phyloP scores from a whole-genome alignment of 1,140 invertebrate genomes.

The Cheumatopsyche charites region DNA sequence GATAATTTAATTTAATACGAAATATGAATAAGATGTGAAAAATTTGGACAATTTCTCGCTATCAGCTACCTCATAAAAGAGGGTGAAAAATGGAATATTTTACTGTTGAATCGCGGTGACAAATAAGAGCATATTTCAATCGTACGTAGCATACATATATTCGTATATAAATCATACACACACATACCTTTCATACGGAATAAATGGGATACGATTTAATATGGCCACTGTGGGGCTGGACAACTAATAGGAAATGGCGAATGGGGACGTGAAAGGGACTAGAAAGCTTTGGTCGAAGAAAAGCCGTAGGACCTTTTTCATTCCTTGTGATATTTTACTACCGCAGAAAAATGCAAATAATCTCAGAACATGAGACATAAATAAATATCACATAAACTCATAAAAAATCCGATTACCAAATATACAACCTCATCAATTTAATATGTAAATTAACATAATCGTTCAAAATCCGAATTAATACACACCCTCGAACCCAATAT shows the following conservation, averaged over 20 bases:
- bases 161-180: too few species aligned
- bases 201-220: conserved; percentile 34
- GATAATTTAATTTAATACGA: too few species aligned
- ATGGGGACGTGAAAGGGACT: conserved; percentile 3
- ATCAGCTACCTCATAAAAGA: background rate
- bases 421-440: background rate
- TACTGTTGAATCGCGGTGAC: conserved; percentile 23
- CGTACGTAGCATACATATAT: background rate
- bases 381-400: background rate
- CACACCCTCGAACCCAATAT: too few species aligned
- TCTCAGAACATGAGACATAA: too few species aligned
- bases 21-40: background rate
- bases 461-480: too few species aligned
- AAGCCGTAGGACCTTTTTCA: too few species aligned
- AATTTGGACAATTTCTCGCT: conserved; percentile 7
- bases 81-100: conserved; percentile 21
- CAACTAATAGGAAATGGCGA: conserved; percentile 33
- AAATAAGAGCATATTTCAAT: conserved; percentile 31
- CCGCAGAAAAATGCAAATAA: too few species aligned
- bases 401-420: background rate
- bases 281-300: background rate
- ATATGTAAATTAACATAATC: background rate
- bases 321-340: too few species aligned
- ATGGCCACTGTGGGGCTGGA: conserved; percentile 16
- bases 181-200: conserved; percentile 22